Evolutionary conservation across 2,888 invertebrate species (phyloP), one percentile per base, ranked within the genome.

Genomic region (Embidobia sp.): DNA sequence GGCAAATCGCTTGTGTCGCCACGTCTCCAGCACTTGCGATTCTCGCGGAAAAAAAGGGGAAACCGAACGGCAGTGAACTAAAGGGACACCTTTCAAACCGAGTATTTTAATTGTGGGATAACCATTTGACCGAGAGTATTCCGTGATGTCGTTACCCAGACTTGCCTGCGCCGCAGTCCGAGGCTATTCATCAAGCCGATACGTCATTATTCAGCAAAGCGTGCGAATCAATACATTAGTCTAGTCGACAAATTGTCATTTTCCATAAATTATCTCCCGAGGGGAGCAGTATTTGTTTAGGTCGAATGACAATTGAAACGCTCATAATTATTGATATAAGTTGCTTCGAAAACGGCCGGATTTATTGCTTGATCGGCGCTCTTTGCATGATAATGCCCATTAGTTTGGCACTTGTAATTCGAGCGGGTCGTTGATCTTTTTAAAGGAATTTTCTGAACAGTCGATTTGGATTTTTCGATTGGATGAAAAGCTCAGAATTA

Each of bases 231-330:
- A 66, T 74, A 74, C 66, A 74, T 74, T 49, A 66, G 51, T 19
- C 49, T 35, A 42, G 33, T 66, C 73, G 73, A 74, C 73, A 74
- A 74, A 74, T 74, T 66, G 73, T 66, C 73, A 66, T 74, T 74
- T 66, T 74, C 64, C 66, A 74, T 66, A 66, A 74, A 74, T 74
- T 74, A 66, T 44, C 44, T 13, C 35, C 42, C 48, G 26, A 18
- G 26, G 46, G 26, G 48, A 8, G 48, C 16, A 35, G 0, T 64
- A 64, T 64, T 73, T 64, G 64, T 73, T 33, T 42, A 53, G 40
- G 37, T 42, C 29, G 13, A 31, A 61, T 31, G 53, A 44, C 22
- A 35, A 27, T 44, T 44, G 11, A 44, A 70, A 22, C n/a, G n/a
- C 22, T 22, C 22, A 22, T 22, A 3, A 29, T 63, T 35, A 61